These are phyloP conservation scores for Lordiphosa collinella DNA, from an alignment of 1,140 invertebrate genomes.

Conservation along the genomic window DNA sequence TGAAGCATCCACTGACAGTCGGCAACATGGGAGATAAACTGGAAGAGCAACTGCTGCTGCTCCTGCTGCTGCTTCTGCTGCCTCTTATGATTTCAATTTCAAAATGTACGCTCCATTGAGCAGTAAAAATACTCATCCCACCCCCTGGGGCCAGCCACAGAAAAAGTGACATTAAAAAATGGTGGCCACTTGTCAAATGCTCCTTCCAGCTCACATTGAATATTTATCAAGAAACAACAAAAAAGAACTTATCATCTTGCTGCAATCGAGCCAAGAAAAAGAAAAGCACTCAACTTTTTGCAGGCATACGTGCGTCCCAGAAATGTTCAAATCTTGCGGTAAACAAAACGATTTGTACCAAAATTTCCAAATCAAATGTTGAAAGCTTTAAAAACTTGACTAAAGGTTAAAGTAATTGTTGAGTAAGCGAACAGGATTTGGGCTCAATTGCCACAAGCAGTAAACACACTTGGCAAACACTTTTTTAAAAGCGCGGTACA, in stretches of 20 bases:
- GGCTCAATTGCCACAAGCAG: slow-evolving; percentile 20
- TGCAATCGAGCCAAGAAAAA: slow-evolving; percentile 11
- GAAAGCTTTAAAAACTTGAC: too few species aligned
- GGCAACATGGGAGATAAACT: slow-evolving; percentile 54
- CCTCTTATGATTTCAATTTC: slow-evolving; percentile 69
- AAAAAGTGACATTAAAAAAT: slow-evolving; percentile 77
- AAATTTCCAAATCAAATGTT: too few species aligned
- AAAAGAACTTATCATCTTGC: slow-evolving; percentile 43
- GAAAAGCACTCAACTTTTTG: background rate
- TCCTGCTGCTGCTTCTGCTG: slow-evolving; percentile 18
- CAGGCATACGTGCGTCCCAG: too few species aligned
- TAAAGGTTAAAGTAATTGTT: slow-evolving; percentile 2
- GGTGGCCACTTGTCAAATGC: slow-evolving; percentile 65
- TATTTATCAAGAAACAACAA: slow-evolving; percentile 33
- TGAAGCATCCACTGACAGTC: slow-evolving; percentile 62
- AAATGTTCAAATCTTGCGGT: too few species aligned
- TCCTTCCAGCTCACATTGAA: slow-evolving; percentile 11
- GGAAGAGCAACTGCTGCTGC: slow-evolving; percentile 32
- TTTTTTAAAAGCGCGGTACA: too few species aligned
- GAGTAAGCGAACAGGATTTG: too few species aligned
- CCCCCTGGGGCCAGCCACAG: slow-evolving; percentile 1
- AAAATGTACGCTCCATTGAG: slow-evolving; percentile 74
- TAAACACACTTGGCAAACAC: too few species aligned
- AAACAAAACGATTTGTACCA: too few species aligned
- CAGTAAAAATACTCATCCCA: slow-evolving; percentile 35